Evolutionary conservation across 2,113 vertebrate species (phyloP), one percentile per base, ranked within the genome.

Genomic region (Callaeas wilsoni): DNA sequence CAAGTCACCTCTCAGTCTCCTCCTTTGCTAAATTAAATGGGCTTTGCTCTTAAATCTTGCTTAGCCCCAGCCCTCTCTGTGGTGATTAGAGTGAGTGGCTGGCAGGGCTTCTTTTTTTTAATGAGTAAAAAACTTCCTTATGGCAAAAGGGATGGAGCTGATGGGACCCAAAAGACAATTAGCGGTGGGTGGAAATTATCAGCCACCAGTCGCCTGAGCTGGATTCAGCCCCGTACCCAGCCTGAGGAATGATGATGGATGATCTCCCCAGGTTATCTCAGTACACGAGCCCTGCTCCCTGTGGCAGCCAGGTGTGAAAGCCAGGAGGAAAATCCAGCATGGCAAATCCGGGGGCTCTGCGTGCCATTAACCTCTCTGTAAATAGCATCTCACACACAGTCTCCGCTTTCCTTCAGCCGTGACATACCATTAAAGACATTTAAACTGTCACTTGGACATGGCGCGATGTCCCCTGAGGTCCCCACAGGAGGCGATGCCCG

Each of bases 201-300:
- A 1, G 41, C 29, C 30, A 10, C 18, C 0, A 0, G 4, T 52
- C 1, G 2, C 29, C 63, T 5, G 0, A 49, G 7, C 21, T 1
- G 3, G 27, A 26, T 67, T 62, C 35, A 76, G 49, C 70, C 57
- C 53, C 0, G 0, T 37, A 41, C 44, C 46, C 75, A 47, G 32
- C 63, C 64, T 20, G 52, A 64, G 67, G 39, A 88, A 75, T 1
- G 35, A 4, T 5, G 55, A 29, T 30, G 44, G 64, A 18, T 37
- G 5, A 60, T 52, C 85, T 19, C 76, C 76, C 30, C 23, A 2
- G 50, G 71, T 83, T 60, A 42, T 60, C 41, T 42, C 33, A 22
- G 86, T 20, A 12, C 60, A 41, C 0, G 0, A 62, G 8, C 69
- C 49, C 11, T 0, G 0, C 27, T 83, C 41, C 60, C 32, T 41